Base-by-base conservation (phyloP, 1,140 invertebrate genomes). In the Vanessa tameamea region DNA sequence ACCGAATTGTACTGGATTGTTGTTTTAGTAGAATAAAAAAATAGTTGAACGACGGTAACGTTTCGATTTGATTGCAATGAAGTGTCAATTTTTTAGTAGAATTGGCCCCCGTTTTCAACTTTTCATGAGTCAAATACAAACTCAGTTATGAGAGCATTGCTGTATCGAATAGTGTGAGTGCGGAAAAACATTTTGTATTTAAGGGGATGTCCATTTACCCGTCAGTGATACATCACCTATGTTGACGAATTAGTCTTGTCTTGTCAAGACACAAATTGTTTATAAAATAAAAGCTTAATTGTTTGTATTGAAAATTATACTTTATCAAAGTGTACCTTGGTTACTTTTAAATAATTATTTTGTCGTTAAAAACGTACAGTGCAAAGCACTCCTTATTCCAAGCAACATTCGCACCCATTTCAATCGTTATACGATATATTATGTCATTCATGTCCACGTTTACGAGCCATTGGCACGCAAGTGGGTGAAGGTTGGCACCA, bases 401-500 rank as follows among this genome's bases (percentile, higher is more conserved):
- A 31, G 3, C 14, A 51, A 51, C 57, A 55, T 55, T 20, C 23
- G 15, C 26, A 43, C 51, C 11, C 53, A 47, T 47, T 47, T 68
- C 51, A 68, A 68, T 57, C 66, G 53, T 57, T 47, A 37, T 65
- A 48, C 64, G 64, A 31, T 20, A 37, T 51, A 68, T 59, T 66
- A 67, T 73, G 72, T 73, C 72, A 72, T 31, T 26, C 53, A 50
- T 43, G 20, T 12, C 16, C 59, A 48, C 51, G 53, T 64, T 74
- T 55, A 59, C 73, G 73, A 65, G 71, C 64, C 51, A 48, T 48
- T 47, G 67, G 66, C 66, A 47, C 53, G 47, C 66, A 75, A 75
- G 59, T 75, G 51, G 73, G 73, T 69, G 26, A 75, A 75, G 73
- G 73, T 64, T 59, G 23, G 37, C 12, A 74, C 66, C 47, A 20